Base-by-base conservation (phyloP, 2,888 invertebrate species). In the Eupithecia tripunctaria region DNA sequence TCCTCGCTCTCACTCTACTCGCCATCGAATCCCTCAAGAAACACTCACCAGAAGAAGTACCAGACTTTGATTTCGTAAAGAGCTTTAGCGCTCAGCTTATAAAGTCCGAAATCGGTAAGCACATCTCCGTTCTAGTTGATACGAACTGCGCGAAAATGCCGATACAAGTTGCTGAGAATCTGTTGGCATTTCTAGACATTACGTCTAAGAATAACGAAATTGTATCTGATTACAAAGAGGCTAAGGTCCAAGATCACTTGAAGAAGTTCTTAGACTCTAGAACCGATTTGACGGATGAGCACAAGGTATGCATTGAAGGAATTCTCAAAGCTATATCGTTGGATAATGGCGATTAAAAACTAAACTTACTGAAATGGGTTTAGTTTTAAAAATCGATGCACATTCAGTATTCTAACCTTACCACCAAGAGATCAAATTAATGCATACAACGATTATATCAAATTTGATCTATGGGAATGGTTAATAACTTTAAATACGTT, bases 1-100 rank as follows among this genome's bases (percentile, higher is more conserved):
- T 97, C 71, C 93, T 96, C 80, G 96, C 97, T 47, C 93, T 97
- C 71, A 96, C 96, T 78, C 95, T 97, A 56, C 90, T 97, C 14
- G 88, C 92, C 2, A 85, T 90, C 70, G 86, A 90, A 76, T 83
- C 87, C 0, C 81, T 91, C 72, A 89, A 86, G 71, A 80, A 82
- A 68, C 80, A 76, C 0, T 78, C 84, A 0, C 81, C 84, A 0
- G 80, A 81, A 60, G 82, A 83, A 27, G 73, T 77, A 67, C 77
- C 82, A 6, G 82, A 84, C 47, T 81, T 79, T 76, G 87, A 91
- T 69, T 84, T 84, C 79, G 90, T 89, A 84, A 83, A 85, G 72
- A 84, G 78, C 81, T 89, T 89, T 78, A 84, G 86, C 47, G 41
- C 84, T 0, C 92, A 93, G 78, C 81, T 96, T 1, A 82, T 95